These are phyloP conservation scores for Chaenodraco wilsoni DNA, from an alignment of 2,797 vertebrate species.

Conservation along the genomic window DNA sequence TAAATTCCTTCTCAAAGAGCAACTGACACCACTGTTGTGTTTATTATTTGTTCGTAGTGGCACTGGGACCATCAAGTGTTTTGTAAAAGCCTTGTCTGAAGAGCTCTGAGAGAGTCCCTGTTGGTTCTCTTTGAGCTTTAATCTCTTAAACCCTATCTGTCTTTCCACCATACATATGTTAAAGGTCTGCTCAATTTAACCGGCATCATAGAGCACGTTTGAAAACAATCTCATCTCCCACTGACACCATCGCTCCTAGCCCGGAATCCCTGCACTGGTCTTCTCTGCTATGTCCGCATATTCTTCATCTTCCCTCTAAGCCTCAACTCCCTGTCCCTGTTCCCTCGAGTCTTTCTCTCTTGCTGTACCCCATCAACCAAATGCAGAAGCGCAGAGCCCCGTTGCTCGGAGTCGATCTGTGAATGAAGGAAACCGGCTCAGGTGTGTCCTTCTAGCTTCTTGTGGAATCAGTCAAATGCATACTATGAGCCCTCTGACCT, in stretches of 20 bases:
- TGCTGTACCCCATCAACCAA: slow-evolving; percentile 17
- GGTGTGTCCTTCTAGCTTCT: slow-evolving; percentile 62
- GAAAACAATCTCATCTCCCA: slow-evolving; percentile 40
- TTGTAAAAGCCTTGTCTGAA: slow-evolving; percentile 5
- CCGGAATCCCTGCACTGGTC: slow-evolving; percentile 24
- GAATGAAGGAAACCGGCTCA: slow-evolving; percentile 13
- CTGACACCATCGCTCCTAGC: slow-evolving; percentile 21
- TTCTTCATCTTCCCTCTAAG: slow-evolving; percentile 36
- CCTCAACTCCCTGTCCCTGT: slow-evolving; percentile 6
- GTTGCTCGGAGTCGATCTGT: slow-evolving; percentile 31
- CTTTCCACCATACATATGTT: slow-evolving; percentile 41
- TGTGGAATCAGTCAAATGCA: slow-evolving; percentile 55
- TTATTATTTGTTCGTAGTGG: slow-evolving; percentile 4
- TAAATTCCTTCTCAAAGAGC: neutral
- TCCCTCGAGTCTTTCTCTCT: slow-evolving; percentile 7
- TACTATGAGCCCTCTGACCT: slow-evolving; percentile 45
- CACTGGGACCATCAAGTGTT: slow-evolving; percentile 20
- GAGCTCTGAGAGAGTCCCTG: slow-evolving; percentile 18
- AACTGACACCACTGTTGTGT: neutral
- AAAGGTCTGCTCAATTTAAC: slow-evolving; percentile 55
- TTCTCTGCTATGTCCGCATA: slow-evolving; percentile 19
- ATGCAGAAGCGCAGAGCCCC: slow-evolving; percentile 20
- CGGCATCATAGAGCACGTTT: slow-evolving; percentile 52
- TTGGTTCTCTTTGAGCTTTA: slow-evolving; percentile 36
- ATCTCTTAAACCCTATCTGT: slow-evolving; percentile 29